Evolutionary conservation across 2,888 invertebrate species (phyloP).

Genomic region (Mycalesis mineus): DNA sequence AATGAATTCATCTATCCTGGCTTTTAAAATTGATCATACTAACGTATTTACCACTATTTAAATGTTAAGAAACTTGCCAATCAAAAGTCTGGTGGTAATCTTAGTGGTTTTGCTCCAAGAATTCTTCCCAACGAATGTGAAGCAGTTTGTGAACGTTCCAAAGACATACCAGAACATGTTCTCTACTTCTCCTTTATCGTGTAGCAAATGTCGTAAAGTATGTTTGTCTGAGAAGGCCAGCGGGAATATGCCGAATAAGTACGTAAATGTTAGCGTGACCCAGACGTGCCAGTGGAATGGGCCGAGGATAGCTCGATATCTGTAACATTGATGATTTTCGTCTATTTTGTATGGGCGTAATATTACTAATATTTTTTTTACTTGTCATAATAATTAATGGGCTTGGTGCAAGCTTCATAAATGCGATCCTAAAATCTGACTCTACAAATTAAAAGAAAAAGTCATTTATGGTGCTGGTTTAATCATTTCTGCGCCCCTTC

Average conservation of each 20-base stretch:
- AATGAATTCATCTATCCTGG: too few species aligned
- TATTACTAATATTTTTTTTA: too few species aligned
- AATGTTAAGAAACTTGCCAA: conserved; percentile 73
- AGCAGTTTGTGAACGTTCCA: conserved; percentile 90
- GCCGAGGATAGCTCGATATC: conserved; percentile 89
- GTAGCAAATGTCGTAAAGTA: conserved; percentile 80
- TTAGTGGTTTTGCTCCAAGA: conserved; percentile 85
- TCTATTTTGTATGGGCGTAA: too few species aligned
- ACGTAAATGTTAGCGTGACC: conserved; percentile 83
- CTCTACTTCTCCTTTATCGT: conserved; percentile 84
- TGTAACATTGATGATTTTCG: conserved; percentile 47
- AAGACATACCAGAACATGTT: conserved; percentile 94
- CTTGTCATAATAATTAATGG: too few species aligned
- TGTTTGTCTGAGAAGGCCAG: conserved; percentile 85
- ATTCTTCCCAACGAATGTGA: conserved; percentile 82
- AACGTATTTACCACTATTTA: background rate
- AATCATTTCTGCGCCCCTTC: too few species aligned
- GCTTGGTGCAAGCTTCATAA: too few species aligned
- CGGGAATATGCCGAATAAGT: conserved; percentile 85
- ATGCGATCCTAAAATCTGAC: too few species aligned
- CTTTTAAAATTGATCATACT: too few species aligned
- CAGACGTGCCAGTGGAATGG: conserved; percentile 91
- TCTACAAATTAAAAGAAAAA: too few species aligned
- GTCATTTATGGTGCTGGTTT: too few species aligned
- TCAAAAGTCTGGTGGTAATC: conserved; percentile 83